Evolutionary conservation across 2,888 invertebrate species (phyloP).

Genomic region (Toxonevra muliebris): DNA sequence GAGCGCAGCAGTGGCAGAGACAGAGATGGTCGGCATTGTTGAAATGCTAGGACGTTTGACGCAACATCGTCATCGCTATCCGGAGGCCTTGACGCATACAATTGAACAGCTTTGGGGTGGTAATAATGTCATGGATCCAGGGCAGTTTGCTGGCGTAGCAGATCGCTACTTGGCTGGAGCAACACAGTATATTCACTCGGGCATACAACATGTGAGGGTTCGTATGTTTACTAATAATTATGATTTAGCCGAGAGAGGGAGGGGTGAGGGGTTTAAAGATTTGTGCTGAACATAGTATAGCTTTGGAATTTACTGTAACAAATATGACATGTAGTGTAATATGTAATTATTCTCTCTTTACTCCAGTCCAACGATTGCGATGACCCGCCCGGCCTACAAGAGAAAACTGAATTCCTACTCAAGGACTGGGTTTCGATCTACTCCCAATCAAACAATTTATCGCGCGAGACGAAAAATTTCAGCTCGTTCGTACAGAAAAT

Average conservation of each 20-base stretch:
- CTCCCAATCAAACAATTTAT: conserved; percentile 73
- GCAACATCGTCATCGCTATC: conserved; percentile 78
- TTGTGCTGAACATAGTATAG: too few relatives aligned
- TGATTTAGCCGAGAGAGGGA: too few relatives aligned
- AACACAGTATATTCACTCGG: conserved; percentile 91
- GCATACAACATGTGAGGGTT: conserved; percentile 84
- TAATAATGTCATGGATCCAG: conserved; percentile 52
- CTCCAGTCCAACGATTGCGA: conserved; percentile 80
- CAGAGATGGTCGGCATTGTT: conserved; percentile 87
- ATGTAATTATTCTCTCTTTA: conserved; percentile 13
- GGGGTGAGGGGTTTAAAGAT: too few relatives aligned
- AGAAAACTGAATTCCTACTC: conserved; percentile 92
- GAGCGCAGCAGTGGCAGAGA: conserved; percentile 79
- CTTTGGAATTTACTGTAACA: too few relatives aligned
- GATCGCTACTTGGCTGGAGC: conserved; percentile 83
- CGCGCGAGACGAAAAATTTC: conserved; percentile 89
- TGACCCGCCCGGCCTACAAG: conserved; percentile 92
- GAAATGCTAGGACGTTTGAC: conserved; percentile 83
- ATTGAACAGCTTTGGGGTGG: conserved; percentile 82
- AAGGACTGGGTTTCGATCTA: conserved; percentile 96
- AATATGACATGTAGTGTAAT: too few relatives aligned
- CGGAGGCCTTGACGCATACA: conserved; percentile 83
- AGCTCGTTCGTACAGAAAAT: conserved; percentile 94
- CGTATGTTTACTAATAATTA: conserved; percentile 62
- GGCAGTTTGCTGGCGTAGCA: conserved; percentile 63